phyloP scores from a whole-genome alignment of 2,797 vertebrate genomes.

The Somateria mollissima region DNA sequence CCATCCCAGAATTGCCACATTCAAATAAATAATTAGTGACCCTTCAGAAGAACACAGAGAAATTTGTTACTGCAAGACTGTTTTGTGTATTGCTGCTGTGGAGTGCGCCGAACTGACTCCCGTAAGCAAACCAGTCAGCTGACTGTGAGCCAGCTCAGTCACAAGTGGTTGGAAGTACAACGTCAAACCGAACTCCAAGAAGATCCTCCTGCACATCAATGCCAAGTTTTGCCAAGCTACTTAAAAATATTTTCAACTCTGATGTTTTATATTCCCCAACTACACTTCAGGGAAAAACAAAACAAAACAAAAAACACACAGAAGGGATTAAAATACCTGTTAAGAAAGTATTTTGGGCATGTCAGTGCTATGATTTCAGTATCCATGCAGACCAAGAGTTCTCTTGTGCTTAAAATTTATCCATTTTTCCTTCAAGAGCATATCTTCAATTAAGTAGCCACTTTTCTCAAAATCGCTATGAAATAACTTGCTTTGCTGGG shows the following conservation, averaged over 20 bases:
- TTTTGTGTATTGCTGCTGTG: neutral
- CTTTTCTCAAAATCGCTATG: neutral
- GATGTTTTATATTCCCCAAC: neutral
- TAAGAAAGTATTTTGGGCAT: neutral
- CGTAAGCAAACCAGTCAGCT: neutral
- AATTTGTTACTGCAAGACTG: neutral
- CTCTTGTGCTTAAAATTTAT: neutral
- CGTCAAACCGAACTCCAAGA: neutral
- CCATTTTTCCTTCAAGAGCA: neutral
- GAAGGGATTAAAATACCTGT: neutral
- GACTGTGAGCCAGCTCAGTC: neutral
- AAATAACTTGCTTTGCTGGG: neutral
- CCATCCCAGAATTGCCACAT: neutral
- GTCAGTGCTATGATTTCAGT: neutral
- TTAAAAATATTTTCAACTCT: neutral
- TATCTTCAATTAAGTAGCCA: neutral
- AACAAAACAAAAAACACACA: neutral
- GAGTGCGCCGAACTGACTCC: neutral
- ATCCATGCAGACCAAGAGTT: neutral
- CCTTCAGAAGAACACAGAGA: neutral
- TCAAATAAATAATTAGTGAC: neutral
- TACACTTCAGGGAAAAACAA: neutral
- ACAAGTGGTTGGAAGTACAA: neutral
- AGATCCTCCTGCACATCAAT: neutral
- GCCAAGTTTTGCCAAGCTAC: neutral